Evolutionary conservation across 2,797 vertebrate species (phyloP), one percentile per base, ranked within the genome.

Genomic region (Pseudotriccus pelzelni): DNA sequence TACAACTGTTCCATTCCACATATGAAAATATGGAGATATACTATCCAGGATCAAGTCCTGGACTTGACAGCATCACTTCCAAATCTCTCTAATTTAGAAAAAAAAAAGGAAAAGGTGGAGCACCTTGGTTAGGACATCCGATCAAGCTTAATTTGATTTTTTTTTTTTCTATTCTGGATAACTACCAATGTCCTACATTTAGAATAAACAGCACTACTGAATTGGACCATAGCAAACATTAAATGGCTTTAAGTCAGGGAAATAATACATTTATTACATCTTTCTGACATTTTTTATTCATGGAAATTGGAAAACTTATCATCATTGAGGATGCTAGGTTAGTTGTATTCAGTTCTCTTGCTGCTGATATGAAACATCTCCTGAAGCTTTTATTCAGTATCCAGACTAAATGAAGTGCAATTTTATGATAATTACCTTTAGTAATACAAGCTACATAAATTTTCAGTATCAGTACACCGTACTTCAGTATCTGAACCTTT

Each of bases 351-450:
- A 44, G 18, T 82, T 90, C 22, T 52, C 12, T 43, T 70, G 27
- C 50, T 80, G 55, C 32, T 87, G 30, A 74, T 89, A 89, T 21
- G 6, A 69, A 94, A 73, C 34, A 49, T 25, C 13, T 89, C 41
- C n/a, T 70, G 84, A 63, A 80, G 13, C 14, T 83, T 85, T 90
- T 90, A 52, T 79, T 70, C 19, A 60, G 52, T 64, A 56, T 60
- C 56, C 19, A 85, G 25, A 50, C 17, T 80, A 89, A 92, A 89
- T 56, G 5, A 74, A 83, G 37, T 70, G 16, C 34, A 92, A 84
- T 93, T 83, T 87, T 85, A 44, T 82, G 37, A 89, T 93, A 87
- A 84, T 80, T 80, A 92, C 34, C 15, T 83, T 80, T 80, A 91
- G 46, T 53, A 53, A 78, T 72, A 77, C 19, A 77, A 83, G 17